Conservation (phyloP, 92 coral and sea anemone genomes). For the Micromussa lordhowensis region DNA sequence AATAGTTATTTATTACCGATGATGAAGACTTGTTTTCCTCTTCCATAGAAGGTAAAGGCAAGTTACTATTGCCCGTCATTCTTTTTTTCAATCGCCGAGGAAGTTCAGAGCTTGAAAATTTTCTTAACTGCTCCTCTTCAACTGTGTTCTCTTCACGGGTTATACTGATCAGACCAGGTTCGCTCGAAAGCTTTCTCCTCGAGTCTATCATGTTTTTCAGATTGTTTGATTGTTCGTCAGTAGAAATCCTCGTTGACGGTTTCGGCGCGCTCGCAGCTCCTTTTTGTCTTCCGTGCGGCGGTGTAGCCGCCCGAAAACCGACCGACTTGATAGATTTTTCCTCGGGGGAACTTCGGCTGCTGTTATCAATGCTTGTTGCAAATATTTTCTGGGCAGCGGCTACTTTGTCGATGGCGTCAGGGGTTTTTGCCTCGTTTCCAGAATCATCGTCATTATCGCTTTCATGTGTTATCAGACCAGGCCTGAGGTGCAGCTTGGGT, state of each 20-base stretch:
- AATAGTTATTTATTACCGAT: conserved; percentile 25
- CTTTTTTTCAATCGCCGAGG: conserved; percentile 8
- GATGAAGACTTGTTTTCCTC: conserved; percentile 15
- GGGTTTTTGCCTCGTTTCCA: conserved; percentile 34
- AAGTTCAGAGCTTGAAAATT: conserved; percentile 11
- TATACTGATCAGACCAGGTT: neutral
- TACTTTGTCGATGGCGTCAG: conserved; percentile 68
- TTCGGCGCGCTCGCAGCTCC: conserved; percentile 39
- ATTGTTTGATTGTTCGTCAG: conserved; percentile 7
- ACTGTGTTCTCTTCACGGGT: neutral
- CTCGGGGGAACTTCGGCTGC: conserved; percentile 14
- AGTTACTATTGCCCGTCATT: neutral
- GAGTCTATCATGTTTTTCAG: conserved; percentile 9
- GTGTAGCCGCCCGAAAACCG: conserved; percentile 12
- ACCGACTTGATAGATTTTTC: conserved; percentile 14
- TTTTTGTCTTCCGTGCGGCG: conserved; percentile 14
- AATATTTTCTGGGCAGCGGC: conserved; percentile 71
- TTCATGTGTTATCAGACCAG: conserved; percentile 33
- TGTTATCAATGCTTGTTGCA: conserved; percentile 8
- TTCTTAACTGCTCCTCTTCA: conserved; percentile 12
- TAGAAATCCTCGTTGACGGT: neutral
- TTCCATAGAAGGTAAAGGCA: conserved; percentile 18
- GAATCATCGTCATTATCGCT: conserved; percentile 43
- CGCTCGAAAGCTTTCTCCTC: conserved; percentile 33
- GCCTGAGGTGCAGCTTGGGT: conserved; percentile 68